These are phyloP conservation scores for Oreochromis niloticus DNA, from an alignment of 2,113 vertebrate species.

Conservation along the genomic window DNA sequence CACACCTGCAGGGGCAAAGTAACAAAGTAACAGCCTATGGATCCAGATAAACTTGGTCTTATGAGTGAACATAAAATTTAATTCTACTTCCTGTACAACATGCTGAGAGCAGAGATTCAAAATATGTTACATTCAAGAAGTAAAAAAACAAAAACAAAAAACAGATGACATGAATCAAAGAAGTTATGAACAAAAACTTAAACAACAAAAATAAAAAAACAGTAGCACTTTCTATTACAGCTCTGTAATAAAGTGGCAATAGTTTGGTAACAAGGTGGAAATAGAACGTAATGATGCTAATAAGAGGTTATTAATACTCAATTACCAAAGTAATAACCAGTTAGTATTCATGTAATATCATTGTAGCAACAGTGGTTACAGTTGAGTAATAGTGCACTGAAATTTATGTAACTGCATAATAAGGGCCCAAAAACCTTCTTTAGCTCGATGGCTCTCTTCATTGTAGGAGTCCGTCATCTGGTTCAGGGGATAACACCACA, in stretches of 20 bases:
- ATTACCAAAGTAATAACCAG: neutral
- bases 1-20: neutral
- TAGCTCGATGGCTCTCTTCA: rapidly evolving
- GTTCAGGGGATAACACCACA: no score
- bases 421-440: no score
- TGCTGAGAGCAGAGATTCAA: neutral
- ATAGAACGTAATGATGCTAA: neutral
- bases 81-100: neutral
- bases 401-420: no score
- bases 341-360: neutral
- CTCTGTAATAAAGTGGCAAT: rapidly evolving
- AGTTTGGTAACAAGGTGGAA: neutral
- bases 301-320: neutral
- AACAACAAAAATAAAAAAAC: rapidly evolving
- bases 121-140: neutral
- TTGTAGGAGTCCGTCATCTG: no score
- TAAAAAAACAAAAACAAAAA: neutral
- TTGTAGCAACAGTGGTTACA: neutral
- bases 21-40: rapidly evolving
- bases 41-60: neutral
- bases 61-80: rapidly evolving
- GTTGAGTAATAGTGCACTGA: no score
- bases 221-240: neutral
- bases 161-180: neutral
- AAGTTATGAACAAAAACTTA: rapidly evolving